phyloP scores from a whole-genome alignment of 2,113 vertebrate genomes.

The Synodontis membranacea region DNA sequence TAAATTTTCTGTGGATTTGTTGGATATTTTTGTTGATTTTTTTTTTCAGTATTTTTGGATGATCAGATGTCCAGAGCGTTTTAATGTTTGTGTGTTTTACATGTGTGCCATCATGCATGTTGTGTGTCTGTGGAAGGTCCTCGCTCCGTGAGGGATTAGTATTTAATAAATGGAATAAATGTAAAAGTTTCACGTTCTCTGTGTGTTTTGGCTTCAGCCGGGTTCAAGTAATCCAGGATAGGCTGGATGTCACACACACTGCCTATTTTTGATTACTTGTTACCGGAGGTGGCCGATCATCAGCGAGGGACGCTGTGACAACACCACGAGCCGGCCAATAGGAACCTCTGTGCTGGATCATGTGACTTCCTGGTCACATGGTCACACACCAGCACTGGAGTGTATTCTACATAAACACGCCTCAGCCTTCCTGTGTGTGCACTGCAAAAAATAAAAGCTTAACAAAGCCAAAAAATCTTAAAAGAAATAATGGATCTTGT shows the following conservation, averaged over 20 bases:
- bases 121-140: not conserved
- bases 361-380: not conserved
- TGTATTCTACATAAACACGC: not conserved
- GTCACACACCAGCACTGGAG: too few species aligned
- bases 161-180: not conserved
- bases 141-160: not conserved
- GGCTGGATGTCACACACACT: conserved; percentile 76
- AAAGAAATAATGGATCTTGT: too few species aligned
- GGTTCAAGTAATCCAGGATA: conserved; percentile 95
- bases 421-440: not conserved
- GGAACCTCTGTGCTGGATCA: not conserved
- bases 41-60: too few species aligned
- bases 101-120: not conserved
- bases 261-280: conserved; percentile 91
- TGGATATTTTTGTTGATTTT: too few species aligned
- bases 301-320: not conserved
- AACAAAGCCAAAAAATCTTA: too few species aligned
- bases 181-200: not conserved
- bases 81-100: too few species aligned
- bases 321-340: not conserved
- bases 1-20: too few species aligned
- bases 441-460: too few species aligned
- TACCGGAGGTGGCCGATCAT: conserved; percentile 64
- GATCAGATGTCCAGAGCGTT: too few species aligned
- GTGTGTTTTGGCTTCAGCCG: conserved; percentile 61